Evolutionary conservation across 2,888 invertebrate genomes (phyloP).

Genomic region (Griposia aprilina): DNA sequence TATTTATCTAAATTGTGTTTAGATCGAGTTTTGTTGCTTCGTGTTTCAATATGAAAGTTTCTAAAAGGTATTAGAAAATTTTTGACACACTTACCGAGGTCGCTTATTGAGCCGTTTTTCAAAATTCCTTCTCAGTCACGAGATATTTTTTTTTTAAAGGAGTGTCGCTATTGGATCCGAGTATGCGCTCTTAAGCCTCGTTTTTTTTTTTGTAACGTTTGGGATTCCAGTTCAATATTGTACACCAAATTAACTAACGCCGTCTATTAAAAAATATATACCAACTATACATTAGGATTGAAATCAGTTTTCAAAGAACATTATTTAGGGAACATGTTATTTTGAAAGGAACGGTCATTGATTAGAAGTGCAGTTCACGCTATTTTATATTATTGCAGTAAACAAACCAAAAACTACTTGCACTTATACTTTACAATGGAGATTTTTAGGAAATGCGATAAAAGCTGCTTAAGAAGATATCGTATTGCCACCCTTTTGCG

Average conservation of each 20-base stretch:
- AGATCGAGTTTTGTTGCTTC: no score
- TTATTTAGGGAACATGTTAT: not conserved
- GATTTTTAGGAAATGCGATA: not conserved
- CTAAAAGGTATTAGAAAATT: no score
- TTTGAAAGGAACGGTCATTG: not conserved
- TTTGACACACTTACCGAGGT: no score
- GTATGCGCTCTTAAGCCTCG: not conserved
- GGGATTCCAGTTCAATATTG: not conserved
- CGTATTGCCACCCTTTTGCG: constrained; percentile 62
- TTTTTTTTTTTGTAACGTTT: not conserved
- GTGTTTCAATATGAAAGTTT: no score
- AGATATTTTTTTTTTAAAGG: no score
- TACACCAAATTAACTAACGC: not conserved
- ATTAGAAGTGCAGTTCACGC: not conserved
- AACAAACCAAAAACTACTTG: not conserved
- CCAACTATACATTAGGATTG: not conserved
- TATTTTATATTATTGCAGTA: not conserved
- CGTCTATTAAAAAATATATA: not conserved
- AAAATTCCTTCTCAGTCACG: no score
- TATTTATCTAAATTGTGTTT: no score
- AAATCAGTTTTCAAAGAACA: not conserved
- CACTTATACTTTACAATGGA: not conserved
- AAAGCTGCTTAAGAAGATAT: constrained; percentile 43
- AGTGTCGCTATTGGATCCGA: no score
- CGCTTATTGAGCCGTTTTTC: no score